Evolutionary conservation across 2,888 invertebrate species (phyloP), one percentile per base, ranked within the genome.

Genomic region (Tipula lateralis): DNA sequence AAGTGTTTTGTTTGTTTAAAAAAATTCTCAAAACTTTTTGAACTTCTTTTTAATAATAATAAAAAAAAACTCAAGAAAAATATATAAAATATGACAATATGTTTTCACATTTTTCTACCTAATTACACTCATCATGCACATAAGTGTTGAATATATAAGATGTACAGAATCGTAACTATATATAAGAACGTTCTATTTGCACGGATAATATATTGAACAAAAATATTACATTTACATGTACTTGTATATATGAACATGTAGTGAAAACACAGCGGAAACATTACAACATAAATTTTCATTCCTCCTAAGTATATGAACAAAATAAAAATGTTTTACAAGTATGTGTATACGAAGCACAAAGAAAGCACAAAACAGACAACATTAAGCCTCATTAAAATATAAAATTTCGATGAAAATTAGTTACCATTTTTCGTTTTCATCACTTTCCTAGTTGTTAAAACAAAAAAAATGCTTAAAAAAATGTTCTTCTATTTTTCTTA

Each of bases 381-480:
- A 66, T 66, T 24, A 66, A 66, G 66, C 66, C 24, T 66, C 66
- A 66, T 66, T 66, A 66, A 66, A 66, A 66, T 66, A 66, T 24
- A 66, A 66, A 66, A 66, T 66, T 66, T 66, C 66, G 66, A 66
- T 66, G 66, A 66, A 66, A 66, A 66, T 66, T 66, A 66, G 66
- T 66, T 66, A 66, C 66, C 24, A 66, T 66, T 66, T 66, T 66
- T 66, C 66, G 66, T 66, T 66, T 66, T 66, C 66, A 66, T 66
- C 66, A 66, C 66, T 66, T 66, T 66, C 12, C 66, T 66, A 24
- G 24, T 66, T 24, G 66, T 66, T 66, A 66, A 66, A 66, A 66
- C 9, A 66, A 2, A 39, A 44, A 50, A 66, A 66, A 66, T 13
- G 7, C 19, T 66, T 66, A 24, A 7, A 66, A 66, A 66, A 66